Base-by-base conservation (phyloP, 64 coral and sea anemone species). In the Cladopsammia gracilis region DNA sequence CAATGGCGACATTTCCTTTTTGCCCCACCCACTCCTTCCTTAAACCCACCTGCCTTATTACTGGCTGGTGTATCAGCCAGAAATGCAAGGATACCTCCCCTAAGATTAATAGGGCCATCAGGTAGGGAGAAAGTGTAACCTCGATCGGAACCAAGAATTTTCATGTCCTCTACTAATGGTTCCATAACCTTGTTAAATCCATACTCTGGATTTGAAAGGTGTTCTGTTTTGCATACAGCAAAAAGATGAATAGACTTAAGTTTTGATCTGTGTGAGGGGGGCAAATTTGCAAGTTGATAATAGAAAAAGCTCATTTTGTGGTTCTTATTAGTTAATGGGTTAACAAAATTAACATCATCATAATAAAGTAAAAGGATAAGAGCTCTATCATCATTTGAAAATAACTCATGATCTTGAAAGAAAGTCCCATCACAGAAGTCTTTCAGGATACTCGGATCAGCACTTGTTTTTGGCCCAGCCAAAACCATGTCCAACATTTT, bases 181-280 rank as follows among this genome's bases (percentile, higher is more conserved):
- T 78, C 59, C 23, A 86, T 86, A 6, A 93, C 51, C 60, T 46
- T 73, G 43, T 86, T 60, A 68, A 93, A 57, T 1, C 90, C 90
- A 85, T 93, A 93, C 45, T 76, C 24, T 43, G 84, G 75, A 23
- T 75, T 48, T 46, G 71, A 75, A n/a, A 64, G 43, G 48, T 57
- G 26, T 34, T 25, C 76, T 25, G 90, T 86, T 52, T 72, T 58
- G 73, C 85, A 61, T 45, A 93, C 34, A 23, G 65, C 90, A 26
- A 93, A 64, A 70, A 93, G 71, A 24, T 93, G 60, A 16, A 93
- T 93, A 66, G 90, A 93, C 57, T 78, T 93, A 20, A 93, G 50
- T 44, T 84, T 78, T 67, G 90, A 93, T 61, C 90, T 84, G 51
- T 74, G 86, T 62, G n/a, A 23, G 24, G 73, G 71, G 19, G 46